These are phyloP conservation scores for Aphidius ervi DNA, from an alignment of 1,140 invertebrate genomes.

Conservation along the genomic window DNA sequence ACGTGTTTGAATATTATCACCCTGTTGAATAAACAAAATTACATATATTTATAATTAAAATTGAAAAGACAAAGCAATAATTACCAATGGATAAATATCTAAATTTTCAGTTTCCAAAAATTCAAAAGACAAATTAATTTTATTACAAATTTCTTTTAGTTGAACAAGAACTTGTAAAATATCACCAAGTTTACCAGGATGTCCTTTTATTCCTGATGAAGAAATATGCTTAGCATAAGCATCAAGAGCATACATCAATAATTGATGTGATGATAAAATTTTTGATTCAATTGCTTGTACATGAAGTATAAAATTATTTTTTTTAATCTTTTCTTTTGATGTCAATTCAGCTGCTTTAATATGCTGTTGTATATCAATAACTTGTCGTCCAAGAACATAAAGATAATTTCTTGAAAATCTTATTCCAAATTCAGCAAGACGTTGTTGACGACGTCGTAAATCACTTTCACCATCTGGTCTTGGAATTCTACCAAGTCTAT, in stretches of 20 bases:
- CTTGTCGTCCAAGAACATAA: conserved; percentile 44
- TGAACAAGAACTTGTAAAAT: conserved; percentile 41
- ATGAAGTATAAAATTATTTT: conserved; percentile 34
- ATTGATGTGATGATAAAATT: conserved; percentile 42
- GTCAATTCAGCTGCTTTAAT: conserved; percentile 28
- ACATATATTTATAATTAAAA: no score
- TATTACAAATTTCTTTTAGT: conserved; percentile 39
- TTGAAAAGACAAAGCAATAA: neutral
- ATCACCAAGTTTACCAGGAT: conserved; percentile 44
- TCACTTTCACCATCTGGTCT: conserved; percentile 47
- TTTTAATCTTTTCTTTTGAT: conserved; percentile 29
- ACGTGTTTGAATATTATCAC: conserved; percentile 37
- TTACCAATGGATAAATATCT: neutral
- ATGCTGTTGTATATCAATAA: conserved; percentile 41
- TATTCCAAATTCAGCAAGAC: conserved; percentile 43
- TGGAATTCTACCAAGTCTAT: conserved; percentile 42
- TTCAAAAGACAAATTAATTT: conserved; percentile 38
- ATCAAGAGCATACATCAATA: conserved; percentile 41
- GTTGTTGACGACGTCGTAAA: conserved; percentile 40
- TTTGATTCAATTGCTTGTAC: conserved; percentile 46
- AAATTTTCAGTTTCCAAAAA: conserved; percentile 28
- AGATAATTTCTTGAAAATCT: conserved; percentile 51
- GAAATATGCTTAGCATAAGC: conserved; percentile 50
- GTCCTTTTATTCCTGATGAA: conserved; percentile 38
- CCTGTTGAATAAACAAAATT: conserved; percentile 28